Evolutionary conservation across 2,797 vertebrate species (phyloP).

Genomic region (Pseudopleuronectes americanus): DNA sequence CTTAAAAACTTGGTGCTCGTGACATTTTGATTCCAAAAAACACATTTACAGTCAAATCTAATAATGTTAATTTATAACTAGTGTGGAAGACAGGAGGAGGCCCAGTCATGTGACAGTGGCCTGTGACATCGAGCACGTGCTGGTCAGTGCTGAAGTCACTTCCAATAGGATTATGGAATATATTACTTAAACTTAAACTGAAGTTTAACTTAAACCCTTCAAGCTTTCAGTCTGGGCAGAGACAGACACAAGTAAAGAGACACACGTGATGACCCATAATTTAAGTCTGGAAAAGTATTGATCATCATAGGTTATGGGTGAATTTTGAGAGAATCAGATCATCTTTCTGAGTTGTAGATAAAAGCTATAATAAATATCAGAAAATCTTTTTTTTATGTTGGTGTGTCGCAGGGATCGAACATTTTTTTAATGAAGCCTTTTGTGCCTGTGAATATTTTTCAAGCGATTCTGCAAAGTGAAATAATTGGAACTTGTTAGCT

Average conservation of each 20-base stretch:
- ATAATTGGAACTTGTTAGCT: slow-evolving; percentile 1
- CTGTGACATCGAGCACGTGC: slow-evolving; percentile 31
- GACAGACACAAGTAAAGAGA: not conserved
- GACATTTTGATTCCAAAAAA: slow-evolving; percentile 11
- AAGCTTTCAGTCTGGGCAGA: not conserved
- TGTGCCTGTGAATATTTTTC: slow-evolving; percentile 4
- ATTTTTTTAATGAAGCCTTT: not conserved
- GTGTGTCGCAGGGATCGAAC: too few relatives aligned
- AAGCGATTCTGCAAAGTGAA: not conserved
- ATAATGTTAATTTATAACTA: slow-evolving; percentile 3
- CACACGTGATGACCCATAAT: not conserved
- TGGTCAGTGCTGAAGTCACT: slow-evolving; percentile 44
- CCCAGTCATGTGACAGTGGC: not conserved
- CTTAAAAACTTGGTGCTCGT: not conserved
- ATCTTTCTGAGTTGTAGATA: too few relatives aligned
- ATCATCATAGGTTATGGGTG: too few relatives aligned
- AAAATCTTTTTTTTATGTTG: too few relatives aligned
- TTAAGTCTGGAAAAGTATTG: not conserved
- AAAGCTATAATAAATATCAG: too few relatives aligned
- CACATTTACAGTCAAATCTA: not conserved
- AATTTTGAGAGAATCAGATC: too few relatives aligned
- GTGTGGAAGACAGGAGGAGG: not conserved
- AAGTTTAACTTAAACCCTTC: too few relatives aligned
- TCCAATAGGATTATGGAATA: not conserved
- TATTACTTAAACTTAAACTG: too few relatives aligned